phyloP scores from a whole-genome alignment of 2,113 vertebrate species.

The Sphaerodactylus townsendi region DNA sequence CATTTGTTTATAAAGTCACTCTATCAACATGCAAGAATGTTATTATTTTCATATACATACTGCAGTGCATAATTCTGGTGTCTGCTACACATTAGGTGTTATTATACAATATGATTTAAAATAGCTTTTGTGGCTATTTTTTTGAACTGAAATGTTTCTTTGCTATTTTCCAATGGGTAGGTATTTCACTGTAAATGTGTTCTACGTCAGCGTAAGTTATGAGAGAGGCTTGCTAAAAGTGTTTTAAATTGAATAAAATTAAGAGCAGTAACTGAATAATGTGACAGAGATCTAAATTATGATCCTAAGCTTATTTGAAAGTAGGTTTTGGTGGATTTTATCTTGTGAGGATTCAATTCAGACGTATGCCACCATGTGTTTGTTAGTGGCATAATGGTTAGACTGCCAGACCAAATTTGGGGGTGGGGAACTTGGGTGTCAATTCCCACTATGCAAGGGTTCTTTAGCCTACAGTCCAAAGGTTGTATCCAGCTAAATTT shows the following conservation, averaged over 20 bases:
- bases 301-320: background rate
- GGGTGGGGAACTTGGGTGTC: too few relatives aligned
- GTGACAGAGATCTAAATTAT: background rate
- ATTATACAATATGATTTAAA: background rate
- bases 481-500: background rate
- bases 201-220: background rate
- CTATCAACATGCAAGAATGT: background rate
- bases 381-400: too few relatives aligned
- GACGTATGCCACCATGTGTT: too few relatives aligned
- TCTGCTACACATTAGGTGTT: background rate
- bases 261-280: background rate
- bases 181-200: background rate
- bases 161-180: background rate
- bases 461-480: background rate
- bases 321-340: background rate
- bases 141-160: too few relatives aligned
- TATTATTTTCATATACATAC: background rate
- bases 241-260: background rate
- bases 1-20: background rate
- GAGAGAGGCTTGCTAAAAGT: background rate
- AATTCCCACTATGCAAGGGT: background rate
- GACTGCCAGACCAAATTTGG: too few relatives aligned
- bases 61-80: background rate
- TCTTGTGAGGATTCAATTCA: background rate
- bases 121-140: background rate